These are phyloP conservation scores for Tamias sibiricus DNA, from an alignment of 2,113 vertebrate species.

Conservation along the genomic window DNA sequence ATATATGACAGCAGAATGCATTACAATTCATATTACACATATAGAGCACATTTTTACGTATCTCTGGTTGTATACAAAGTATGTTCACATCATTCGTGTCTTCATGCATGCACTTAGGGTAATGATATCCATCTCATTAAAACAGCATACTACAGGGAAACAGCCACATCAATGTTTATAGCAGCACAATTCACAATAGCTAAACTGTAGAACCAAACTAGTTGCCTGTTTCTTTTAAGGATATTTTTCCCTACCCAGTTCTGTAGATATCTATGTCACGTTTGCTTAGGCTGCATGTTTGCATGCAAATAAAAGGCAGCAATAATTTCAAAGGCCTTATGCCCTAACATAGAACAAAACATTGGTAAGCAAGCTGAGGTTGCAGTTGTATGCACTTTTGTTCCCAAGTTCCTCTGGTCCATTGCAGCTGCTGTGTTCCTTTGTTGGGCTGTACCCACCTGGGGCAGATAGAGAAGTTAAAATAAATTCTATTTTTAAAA, in stretches of 20 bases:
- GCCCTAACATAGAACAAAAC: neutral
- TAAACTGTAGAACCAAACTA: no score
- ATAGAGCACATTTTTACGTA: no score
- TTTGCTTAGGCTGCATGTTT: neutral
- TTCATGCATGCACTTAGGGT: no score
- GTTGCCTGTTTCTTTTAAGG: no score
- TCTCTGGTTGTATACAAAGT: no score
- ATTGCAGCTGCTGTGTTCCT: neutral
- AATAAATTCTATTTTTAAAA: constrained; percentile 10
- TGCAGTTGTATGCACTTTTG: neutral
- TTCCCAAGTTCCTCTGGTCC: neutral
- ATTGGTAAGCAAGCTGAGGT: neutral
- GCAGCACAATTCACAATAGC: no score
- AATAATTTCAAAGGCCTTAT: neutral
- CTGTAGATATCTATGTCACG: neutral
- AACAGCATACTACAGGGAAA: no score
- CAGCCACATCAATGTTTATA: no score
- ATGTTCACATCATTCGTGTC: no score
- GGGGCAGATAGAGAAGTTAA: neutral
- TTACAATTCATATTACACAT: no score
- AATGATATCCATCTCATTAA: no score
- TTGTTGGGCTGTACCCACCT: neutral
- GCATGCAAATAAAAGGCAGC: neutral
- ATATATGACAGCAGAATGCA: no score
- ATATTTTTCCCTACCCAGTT: neutral